Conservation (phyloP, 2,888 invertebrate species). For the Encarsia formosa region DNA sequence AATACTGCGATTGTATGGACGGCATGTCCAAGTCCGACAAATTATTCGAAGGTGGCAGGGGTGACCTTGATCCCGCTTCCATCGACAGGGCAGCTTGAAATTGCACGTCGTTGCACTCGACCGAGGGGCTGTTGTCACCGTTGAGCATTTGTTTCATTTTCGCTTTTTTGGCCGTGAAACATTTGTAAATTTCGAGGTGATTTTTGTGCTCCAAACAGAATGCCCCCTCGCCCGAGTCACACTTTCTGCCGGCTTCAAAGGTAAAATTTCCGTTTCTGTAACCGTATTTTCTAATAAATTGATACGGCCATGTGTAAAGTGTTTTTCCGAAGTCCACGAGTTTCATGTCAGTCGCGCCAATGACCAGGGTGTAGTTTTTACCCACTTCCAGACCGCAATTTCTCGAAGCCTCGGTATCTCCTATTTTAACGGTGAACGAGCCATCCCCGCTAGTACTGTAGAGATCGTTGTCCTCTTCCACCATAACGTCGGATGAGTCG, state of each 20-base stretch:
- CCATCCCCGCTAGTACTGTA: slow-evolving; percentile 83
- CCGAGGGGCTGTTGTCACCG: slow-evolving; percentile 57
- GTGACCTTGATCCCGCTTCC: slow-evolving; percentile 79
- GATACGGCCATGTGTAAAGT: slow-evolving; percentile 78
- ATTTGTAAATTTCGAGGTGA: slow-evolving; percentile 78
- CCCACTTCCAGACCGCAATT: slow-evolving; percentile 67
- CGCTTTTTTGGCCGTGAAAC: slow-evolving; percentile 79
- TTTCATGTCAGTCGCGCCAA: slow-evolving; percentile 73
- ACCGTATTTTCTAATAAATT: slow-evolving; percentile 80
- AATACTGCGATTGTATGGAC: slow-evolving; percentile 20
- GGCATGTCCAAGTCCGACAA: slow-evolving; percentile 54
- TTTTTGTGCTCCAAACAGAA: slow-evolving; percentile 78
- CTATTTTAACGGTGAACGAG: slow-evolving; percentile 72
- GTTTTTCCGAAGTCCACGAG: slow-evolving; percentile 64
- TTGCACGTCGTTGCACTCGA: slow-evolving; percentile 71
- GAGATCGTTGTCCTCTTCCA: slow-evolving; percentile 85
- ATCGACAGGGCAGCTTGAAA: slow-evolving; percentile 71
- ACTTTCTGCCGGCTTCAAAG: slow-evolving; percentile 83
- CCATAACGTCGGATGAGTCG: slow-evolving; percentile 57
- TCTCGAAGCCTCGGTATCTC: slow-evolving; percentile 73
- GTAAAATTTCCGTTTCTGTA: slow-evolving; percentile 81
- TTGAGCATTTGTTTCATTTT: slow-evolving; percentile 79
- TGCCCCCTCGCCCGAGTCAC: slow-evolving; percentile 79
- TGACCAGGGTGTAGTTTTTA: slow-evolving; percentile 67
- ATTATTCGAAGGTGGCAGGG: slow-evolving; percentile 67